A percentile compares a stretch with the other conserved stretches of the same genome.
phyloP scores from a whole-genome alignment of 2,113 vertebrate species.

The Ovis aries region DNA sequence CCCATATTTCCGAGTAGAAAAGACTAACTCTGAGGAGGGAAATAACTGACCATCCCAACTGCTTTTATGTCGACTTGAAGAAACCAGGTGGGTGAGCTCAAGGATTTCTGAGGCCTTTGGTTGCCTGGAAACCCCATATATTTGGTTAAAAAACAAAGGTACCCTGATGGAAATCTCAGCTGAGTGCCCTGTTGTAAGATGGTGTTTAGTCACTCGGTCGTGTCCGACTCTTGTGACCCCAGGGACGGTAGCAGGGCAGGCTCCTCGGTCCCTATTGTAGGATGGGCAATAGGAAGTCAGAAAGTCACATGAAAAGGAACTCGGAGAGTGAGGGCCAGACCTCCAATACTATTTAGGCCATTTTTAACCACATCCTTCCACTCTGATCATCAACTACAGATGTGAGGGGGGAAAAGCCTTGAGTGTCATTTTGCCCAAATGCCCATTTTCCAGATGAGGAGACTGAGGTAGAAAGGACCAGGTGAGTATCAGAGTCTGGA shows the following conservation, averaged over 20 bases:
- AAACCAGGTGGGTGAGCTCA: neutral
- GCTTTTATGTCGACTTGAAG: neutral
- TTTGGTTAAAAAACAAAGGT: neutral
- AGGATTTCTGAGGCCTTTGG: neutral
- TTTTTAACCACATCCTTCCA: neutral
- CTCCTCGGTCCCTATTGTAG: neutral
- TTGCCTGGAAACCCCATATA: neutral
- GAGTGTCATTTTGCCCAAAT: neutral
- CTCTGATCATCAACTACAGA: neutral
- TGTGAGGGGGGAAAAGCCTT: neutral
- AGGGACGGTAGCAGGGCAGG: fast-evolving
- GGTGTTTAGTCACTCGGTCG: fast-evolving
- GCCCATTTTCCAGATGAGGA: neutral
- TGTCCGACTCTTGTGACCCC: neutral
- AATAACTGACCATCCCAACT: neutral
- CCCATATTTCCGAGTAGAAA: neutral
- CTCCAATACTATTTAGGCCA: neutral
- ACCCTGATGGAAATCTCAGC: neutral
- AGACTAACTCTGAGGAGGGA: neutral
- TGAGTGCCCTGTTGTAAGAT: neutral
- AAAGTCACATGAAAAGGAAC: neutral
- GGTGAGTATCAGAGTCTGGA: neutral
- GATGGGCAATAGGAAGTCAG: neutral
- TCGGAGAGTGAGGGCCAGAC: neutral
- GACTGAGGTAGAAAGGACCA: neutral